These are phyloP conservation scores for Microplitis deprimator DNA, from an alignment of 2,888 invertebrate species.

Conservation along the genomic window DNA sequence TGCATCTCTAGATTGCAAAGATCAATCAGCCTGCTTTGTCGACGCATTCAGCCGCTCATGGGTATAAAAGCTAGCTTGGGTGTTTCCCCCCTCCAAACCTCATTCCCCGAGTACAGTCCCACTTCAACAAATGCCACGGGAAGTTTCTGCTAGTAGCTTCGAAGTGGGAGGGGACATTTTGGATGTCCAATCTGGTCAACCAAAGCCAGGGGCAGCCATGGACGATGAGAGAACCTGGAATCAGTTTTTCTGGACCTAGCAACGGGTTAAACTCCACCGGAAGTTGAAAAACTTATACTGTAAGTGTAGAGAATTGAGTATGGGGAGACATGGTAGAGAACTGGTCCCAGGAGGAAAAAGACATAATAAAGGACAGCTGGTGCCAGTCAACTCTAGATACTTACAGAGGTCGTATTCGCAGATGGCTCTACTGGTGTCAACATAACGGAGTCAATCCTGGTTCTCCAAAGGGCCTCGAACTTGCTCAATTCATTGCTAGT, in stretches of 20 bases:
- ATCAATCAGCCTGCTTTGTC: constrained; percentile 46
- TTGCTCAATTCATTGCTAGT: not conserved
- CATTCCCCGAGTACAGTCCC: constrained; percentile 31
- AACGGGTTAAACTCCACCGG: constrained; percentile 42
- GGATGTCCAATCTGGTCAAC: not conserved
- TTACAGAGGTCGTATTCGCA: constrained; percentile 43
- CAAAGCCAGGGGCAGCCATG: constrained; percentile 37
- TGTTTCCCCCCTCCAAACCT: constrained; percentile 41
- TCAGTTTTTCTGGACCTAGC: constrained; percentile 40
- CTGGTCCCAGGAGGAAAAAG: constrained; percentile 37
- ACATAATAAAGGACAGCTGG: constrained; percentile 43
- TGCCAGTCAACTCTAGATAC: constrained; percentile 45
- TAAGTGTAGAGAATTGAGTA: constrained; percentile 48
- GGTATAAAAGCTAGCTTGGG: constrained; percentile 26
- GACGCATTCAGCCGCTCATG: constrained; percentile 46
- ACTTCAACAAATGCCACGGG: constrained; percentile 25
- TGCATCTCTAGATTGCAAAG: constrained; percentile 43
- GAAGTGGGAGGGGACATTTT: constrained; percentile 36
- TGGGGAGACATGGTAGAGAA: constrained; percentile 34
- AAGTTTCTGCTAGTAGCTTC: constrained; percentile 41
- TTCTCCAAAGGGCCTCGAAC: not conserved
- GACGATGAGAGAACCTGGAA: constrained; percentile 32
- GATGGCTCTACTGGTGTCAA: constrained; percentile 45
- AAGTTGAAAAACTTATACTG: constrained; percentile 42
- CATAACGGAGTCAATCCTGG: constrained; percentile 30